Percentiles rank a stretch among this genome's conserved stretches.
Evolutionary conservation across 92 coral and sea anemone genomes (phyloP).

Genomic region (Blastomussa wellsi): DNA sequence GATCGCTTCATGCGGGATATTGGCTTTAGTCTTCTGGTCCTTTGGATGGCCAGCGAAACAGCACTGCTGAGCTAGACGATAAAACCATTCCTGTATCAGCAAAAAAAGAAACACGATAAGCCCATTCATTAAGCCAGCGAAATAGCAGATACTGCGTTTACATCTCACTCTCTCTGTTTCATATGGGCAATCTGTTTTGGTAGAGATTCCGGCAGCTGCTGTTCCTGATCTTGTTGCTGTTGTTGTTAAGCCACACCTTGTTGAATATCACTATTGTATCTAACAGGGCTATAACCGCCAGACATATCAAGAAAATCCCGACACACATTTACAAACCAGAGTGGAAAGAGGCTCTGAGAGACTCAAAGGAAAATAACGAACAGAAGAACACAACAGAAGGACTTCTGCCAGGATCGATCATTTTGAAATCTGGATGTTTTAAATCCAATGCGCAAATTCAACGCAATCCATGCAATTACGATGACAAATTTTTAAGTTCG

Average conservation of each 20-base stretch:
- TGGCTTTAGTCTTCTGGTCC: constrained; percentile 41
- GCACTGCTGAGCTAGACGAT: constrained; percentile 69
- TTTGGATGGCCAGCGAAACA: constrained; percentile 58
- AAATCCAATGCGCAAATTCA: not conserved
- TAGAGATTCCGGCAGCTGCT: not conserved
- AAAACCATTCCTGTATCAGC: constrained; percentile 73
- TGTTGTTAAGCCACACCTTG: not conserved
- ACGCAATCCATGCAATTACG: no score
- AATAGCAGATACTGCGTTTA: not conserved
- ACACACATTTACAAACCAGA: not conserved
- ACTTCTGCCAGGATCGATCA: not conserved
- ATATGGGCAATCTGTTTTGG: not conserved
- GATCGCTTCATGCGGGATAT: constrained; percentile 66
- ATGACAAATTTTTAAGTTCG: not conserved
- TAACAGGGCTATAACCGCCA: not conserved
- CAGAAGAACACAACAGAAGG: not conserved
- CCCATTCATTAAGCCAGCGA: not conserved
- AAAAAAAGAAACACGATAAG: not conserved
- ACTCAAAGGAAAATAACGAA: not conserved
- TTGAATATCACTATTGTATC: not conserved
- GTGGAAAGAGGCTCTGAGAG: not conserved
- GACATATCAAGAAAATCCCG: not conserved
- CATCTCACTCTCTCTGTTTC: not conserved
- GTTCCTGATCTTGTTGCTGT: not conserved
- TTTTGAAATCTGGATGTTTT: not conserved